Conservation (phyloP, 2,113 vertebrate genomes). For the Erinaceus europaeus region DNA sequence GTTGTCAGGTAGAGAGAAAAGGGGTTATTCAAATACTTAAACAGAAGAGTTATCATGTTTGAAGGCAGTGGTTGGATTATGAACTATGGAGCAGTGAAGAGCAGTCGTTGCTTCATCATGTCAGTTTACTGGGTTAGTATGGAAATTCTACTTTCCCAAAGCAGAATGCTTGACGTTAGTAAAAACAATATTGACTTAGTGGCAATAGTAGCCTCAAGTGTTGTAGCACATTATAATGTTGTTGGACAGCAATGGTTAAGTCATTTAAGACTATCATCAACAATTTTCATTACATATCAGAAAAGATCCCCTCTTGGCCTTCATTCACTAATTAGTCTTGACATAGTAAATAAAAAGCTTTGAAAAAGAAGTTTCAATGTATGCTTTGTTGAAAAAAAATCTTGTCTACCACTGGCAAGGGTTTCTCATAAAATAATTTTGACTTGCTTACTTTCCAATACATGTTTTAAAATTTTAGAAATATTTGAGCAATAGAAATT, state of each 20-base stretch:
- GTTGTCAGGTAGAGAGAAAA: not conserved
- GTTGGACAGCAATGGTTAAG: not conserved
- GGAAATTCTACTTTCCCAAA: not conserved
- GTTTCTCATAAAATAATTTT: not conserved
- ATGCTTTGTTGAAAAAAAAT: not conserved
- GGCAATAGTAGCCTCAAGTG: too few relatives aligned
- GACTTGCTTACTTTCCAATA: not conserved
- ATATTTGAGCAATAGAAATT: too few relatives aligned
- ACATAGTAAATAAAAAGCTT: not conserved
- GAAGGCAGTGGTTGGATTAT: not conserved
- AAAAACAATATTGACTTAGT: too few relatives aligned
- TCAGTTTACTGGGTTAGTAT: not conserved
- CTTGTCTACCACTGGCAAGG: not conserved
- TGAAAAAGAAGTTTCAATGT: not conserved
- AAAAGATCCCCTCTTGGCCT: not conserved
- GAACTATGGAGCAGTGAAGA: not conserved
- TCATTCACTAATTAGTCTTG: not conserved
- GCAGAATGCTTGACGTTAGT: not conserved
- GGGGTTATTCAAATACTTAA: not conserved
- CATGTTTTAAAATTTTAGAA: not conserved
- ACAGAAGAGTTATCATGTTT: not conserved
- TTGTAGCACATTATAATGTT: not conserved
- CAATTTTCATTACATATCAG: not conserved
- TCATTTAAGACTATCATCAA: not conserved
- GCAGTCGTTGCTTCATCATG: not conserved